Evolutionary conservation across 1,140 invertebrate species (phyloP), one percentile per base, ranked within the genome.

Genomic region (Lordiphosa clarofinis): DNA sequence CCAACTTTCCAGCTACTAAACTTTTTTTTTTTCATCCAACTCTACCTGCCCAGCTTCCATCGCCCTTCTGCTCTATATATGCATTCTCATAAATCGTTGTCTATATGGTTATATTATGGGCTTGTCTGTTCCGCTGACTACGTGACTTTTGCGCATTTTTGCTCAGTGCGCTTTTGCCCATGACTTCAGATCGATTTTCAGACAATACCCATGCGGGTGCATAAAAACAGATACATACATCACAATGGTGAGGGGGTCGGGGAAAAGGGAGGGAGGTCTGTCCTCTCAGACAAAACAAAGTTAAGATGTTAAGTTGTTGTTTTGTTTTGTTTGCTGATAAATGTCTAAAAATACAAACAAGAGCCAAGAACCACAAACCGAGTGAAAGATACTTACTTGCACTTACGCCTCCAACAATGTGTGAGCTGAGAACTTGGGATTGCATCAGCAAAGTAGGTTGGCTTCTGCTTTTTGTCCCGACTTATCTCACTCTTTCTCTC

Each of bases 141-240:
- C 78, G 78, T 82, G 78, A 84, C 78, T 82, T 82, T 82, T 75
- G 44, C 57, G 54, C 56, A 53, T 72, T 81, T 81, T 67, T 59
- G 55, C 35, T 39, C 31, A 13, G 28, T 19, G 33, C 60, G 47
- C 53, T 43, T 43, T 56, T 35, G 63, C n/a, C 37, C 37, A 61
- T 53, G 52, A 52, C 63, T 72, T 13, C 58, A 73, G 76, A 82
- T 82, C 76, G 68, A 76, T 84, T 81, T 81, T 68, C 76, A 76
- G 72, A 33, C 71, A 24, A 74, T 74, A 67, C 67, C 56, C 66
- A 69, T 69, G 66, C 66, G 66, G 66, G 65, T 61, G 66, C 66
- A 69, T 69, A 69, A 75, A 54, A 70, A 78, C 56, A 69, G 46
- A 58, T 64, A 43, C 62, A 61, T 36, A 56, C 48, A 50, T 43